Conservation (phyloP, 2,113 vertebrate genomes). For the Amphilophus citrinellus region DNA sequence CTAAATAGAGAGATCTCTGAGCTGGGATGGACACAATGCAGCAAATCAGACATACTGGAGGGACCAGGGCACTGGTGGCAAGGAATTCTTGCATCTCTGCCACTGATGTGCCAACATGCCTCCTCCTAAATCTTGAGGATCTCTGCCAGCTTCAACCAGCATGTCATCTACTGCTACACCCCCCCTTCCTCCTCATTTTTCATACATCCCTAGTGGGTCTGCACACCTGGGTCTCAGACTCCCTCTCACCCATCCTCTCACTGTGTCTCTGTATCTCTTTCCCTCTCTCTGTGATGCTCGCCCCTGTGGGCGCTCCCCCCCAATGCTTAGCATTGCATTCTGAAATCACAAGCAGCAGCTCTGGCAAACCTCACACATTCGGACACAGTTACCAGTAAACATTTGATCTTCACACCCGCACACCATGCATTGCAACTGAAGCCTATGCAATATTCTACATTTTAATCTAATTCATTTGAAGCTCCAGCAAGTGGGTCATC, state of each 20-base stretch:
- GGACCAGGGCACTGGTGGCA: neutral
- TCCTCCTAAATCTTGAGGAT: constrained; percentile 56
- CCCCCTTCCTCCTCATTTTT: constrained; percentile 54
- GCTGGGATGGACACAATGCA: constrained; percentile 53
- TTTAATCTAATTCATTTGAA: constrained; percentile 39
- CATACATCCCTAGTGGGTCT: constrained; percentile 67
- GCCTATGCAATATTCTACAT: constrained; percentile 25
- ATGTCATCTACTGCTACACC: constrained; percentile 42
- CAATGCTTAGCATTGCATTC: constrained; percentile 11
- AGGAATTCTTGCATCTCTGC: constrained; percentile 44
- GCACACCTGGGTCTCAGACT: constrained; percentile 75
- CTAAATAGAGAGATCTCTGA: constrained; percentile 75
- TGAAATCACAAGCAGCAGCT: constrained; percentile 53
- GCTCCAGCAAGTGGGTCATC: constrained; percentile 60
- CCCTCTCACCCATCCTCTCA: constrained; percentile 15
- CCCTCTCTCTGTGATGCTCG: constrained; percentile 36
- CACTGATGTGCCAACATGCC: constrained; percentile 54
- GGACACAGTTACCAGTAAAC: constrained; percentile 62
- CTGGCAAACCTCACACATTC: constrained; percentile 65
- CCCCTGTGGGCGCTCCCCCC: constrained; percentile 48
- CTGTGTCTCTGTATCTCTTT: constrained; percentile 21
- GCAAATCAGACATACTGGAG: neutral
- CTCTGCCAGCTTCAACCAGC: constrained; percentile 64
- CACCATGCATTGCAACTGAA: neutral
- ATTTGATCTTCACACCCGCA: constrained; percentile 34